phyloP scores from a whole-genome alignment of 2,113 vertebrate species.

The Anoplopoma fimbria region DNA sequence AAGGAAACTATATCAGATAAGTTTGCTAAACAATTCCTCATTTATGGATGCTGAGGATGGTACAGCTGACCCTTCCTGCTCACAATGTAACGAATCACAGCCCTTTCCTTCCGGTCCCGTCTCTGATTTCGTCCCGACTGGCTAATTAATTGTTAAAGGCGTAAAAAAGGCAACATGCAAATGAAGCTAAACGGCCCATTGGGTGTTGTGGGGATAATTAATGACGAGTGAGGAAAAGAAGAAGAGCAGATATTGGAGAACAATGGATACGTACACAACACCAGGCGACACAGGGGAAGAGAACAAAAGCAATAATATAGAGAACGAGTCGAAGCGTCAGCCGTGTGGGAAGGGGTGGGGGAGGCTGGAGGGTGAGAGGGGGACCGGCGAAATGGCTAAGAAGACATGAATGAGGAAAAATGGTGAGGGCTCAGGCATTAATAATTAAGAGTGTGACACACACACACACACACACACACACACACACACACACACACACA shows the following conservation, averaged over 20 bases:
- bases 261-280: constrained; percentile 41
- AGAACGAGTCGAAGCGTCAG: constrained; percentile 24
- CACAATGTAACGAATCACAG: not conserved
- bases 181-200: constrained; percentile 36
- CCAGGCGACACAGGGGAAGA: constrained; percentile 1
- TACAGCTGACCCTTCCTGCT: not conserved
- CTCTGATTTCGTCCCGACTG: constrained; percentile 18
- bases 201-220: constrained; percentile 31
- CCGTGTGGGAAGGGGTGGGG: not conserved
- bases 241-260: constrained; percentile 30
- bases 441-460: constrained; percentile 72
- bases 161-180: constrained; percentile 37
- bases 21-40: not conserved
- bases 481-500: constrained; percentile 48
- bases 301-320: constrained; percentile 60
- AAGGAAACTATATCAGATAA: not conserved
- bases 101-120: not conserved
- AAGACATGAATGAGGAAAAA: constrained; percentile 43
- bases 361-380: not conserved
- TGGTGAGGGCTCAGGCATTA: constrained; percentile 50
- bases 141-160: constrained; percentile 51
- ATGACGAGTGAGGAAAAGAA: constrained; percentile 19
- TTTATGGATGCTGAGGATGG: not conserved
- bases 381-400: not conserved
- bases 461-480: constrained; percentile 41